A percentile compares a stretch with the other conserved stretches of the same genome.
phyloP scores from a whole-genome alignment of 2,797 vertebrate species.

The Channallabes apus region DNA sequence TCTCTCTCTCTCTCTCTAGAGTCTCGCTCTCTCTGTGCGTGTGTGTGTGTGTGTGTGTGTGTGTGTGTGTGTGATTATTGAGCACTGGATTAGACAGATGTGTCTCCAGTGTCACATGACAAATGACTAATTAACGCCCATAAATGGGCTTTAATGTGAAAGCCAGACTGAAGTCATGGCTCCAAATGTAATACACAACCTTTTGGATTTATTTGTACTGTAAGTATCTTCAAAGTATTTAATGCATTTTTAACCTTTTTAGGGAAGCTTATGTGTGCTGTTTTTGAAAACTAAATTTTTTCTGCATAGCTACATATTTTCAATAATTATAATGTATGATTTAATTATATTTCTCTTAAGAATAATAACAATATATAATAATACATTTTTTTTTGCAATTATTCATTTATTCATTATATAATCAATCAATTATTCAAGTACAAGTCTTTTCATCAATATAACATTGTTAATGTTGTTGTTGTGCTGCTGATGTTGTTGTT shows the following conservation, averaged over 20 bases:
- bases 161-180: neutral
- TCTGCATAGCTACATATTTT: no score
- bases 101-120: slow-evolving; percentile 60
- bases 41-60: neutral
- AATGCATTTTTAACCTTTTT: neutral
- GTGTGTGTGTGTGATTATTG: neutral
- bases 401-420: no score
- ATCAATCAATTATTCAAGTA: no score
- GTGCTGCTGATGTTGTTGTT: no score
- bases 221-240: neutral
- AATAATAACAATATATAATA: no score
- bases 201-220: slow-evolving; percentile 12
- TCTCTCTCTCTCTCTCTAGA: no score
- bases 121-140: slow-evolving; percentile 69
- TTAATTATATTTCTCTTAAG: no score
- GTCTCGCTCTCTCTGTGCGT: neutral
- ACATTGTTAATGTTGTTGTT: no score
- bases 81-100: slow-evolving; percentile 61
- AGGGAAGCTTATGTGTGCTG: no score
- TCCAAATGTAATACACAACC: neutral
- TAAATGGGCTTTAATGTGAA: slow-evolving; percentile 44
- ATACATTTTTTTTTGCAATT: no score
- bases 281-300: neutral
- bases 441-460: no score
- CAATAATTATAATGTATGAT: no score